Conservation (phyloP, 2,797 vertebrate species). For the Syndactyla subalaris region DNA sequence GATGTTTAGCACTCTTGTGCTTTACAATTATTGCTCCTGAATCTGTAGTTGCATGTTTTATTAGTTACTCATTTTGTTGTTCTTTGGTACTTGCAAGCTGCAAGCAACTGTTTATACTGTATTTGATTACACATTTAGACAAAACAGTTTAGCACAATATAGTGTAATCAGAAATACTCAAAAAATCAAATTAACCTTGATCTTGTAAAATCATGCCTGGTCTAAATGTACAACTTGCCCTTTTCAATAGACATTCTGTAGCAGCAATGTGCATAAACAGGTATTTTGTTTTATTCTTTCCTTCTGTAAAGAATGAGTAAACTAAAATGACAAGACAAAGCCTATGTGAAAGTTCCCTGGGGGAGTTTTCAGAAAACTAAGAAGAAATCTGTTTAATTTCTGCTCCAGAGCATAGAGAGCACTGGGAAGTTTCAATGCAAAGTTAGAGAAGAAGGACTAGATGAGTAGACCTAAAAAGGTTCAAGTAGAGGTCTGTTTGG, state of each 20-base stretch:
- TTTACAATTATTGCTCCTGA: constrained; percentile 25
- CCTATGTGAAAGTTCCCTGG: neutral
- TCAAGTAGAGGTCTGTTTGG: neutral
- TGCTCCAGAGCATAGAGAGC: neutral
- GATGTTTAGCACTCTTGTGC: neutral
- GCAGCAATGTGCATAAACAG: neutral
- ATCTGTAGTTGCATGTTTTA: constrained; percentile 58
- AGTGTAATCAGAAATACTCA: constrained; percentile 68
- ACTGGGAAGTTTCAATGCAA: neutral
- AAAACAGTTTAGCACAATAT: constrained; percentile 61
- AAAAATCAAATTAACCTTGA: constrained; percentile 65
- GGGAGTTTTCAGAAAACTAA: neutral
- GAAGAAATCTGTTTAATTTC: neutral
- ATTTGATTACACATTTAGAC: constrained; percentile 69
- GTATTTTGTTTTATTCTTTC: constrained; percentile 43
- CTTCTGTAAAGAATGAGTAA: constrained; percentile 33
- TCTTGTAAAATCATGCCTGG: constrained; percentile 56
- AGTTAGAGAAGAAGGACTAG: neutral
- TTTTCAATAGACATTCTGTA: constrained; percentile 50
- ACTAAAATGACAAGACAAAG: neutral
- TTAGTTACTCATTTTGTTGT: neutral
- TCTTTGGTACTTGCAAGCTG: constrained; percentile 33
- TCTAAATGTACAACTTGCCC: constrained; percentile 60
- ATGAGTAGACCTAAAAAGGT: neutral
- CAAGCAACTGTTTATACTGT: constrained; percentile 44